These are phyloP conservation scores for Psittacula derbiana DNA, from an alignment of 2,797 vertebrate species.

Conservation along the genomic window DNA sequence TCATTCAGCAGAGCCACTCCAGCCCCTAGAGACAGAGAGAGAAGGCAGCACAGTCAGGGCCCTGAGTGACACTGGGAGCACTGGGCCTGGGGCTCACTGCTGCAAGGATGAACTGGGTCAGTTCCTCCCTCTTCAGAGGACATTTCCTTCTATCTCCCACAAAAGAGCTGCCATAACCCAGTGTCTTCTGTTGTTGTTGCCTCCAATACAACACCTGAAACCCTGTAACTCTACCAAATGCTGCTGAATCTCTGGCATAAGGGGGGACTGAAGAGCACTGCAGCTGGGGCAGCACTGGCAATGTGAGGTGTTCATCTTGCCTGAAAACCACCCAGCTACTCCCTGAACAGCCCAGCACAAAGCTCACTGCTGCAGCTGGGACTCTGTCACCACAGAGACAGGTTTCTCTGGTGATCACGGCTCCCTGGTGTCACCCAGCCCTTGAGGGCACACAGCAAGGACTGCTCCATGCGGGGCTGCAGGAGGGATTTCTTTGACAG, in stretches of 20 bases:
- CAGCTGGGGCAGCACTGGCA: background rate
- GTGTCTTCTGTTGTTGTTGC: background rate
- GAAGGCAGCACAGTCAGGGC: background rate
- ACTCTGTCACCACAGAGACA: background rate
- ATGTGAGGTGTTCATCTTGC: background rate
- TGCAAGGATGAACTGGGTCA: background rate
- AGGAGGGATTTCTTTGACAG: background rate
- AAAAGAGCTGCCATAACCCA: background rate
- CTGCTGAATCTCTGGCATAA: background rate
- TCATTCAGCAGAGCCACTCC: conserved; percentile 96
- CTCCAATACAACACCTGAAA: accelerated
- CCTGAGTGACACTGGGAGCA: accelerated
- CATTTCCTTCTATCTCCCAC: background rate
- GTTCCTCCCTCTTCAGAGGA: background rate
- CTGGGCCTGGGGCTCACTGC: accelerated
- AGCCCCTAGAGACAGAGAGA: conserved; percentile 79
- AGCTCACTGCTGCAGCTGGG: background rate
- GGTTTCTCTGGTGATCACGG: background rate
- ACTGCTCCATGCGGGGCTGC: background rate
- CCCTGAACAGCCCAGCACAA: background rate
- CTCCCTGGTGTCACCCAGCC: background rate
- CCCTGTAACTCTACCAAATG: background rate
- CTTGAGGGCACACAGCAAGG: background rate
- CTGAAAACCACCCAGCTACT: background rate
- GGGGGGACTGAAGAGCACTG: background rate